These are phyloP conservation scores for Protula sp. DNA, from an alignment of 2,888 invertebrate species.

Conservation along the genomic window DNA sequence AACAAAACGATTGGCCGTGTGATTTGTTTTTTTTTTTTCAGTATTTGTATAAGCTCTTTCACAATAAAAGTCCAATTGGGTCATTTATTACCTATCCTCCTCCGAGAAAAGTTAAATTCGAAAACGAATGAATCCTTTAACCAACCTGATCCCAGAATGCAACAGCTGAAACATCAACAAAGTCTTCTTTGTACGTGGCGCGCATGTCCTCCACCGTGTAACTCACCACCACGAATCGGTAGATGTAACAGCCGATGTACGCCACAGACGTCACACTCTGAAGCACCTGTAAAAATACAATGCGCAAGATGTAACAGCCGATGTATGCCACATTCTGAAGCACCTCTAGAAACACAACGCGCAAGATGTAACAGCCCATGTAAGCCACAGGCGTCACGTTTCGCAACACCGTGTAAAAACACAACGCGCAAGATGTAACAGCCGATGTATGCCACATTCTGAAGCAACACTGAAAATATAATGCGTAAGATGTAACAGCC, in stretches of 20 bases:
- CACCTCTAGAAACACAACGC: constrained; percentile 3
- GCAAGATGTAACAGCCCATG: constrained; percentile 29
- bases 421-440: constrained; percentile 22
- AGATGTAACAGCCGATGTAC: constrained; percentile 41
- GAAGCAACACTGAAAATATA: constrained; percentile 3
- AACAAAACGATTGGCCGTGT: too few species aligned
- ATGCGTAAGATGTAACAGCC: constrained; percentile 23
- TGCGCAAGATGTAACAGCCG: constrained; percentile 23
- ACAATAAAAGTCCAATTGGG: too few species aligned
- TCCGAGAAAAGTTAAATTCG: too few species aligned
- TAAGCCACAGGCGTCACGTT: constrained; percentile 21
- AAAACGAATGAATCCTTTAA: too few species aligned
- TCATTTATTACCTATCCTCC: too few species aligned
- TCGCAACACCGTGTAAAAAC: constrained; percentile 4
- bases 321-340: constrained; percentile 27
- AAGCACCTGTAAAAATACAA: constrained; percentile 5
- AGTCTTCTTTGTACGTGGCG: constrained; percentile 42
- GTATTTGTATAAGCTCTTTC: too few species aligned
- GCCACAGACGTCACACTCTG: constrained; percentile 14
- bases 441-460: constrained; percentile 27
- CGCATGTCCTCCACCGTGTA: constrained; percentile 38
- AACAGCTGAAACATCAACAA: constrained; percentile 35
- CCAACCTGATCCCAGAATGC: constrained; percentile 42
- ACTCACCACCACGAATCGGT: constrained; percentile 42
- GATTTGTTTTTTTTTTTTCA: too few species aligned